A percentile compares a stretch with the other conserved stretches of the same genome.
Evolutionary conservation across 1,140 invertebrate species (phyloP).

Genomic region (Lamellibrachia luymesi): DNA sequence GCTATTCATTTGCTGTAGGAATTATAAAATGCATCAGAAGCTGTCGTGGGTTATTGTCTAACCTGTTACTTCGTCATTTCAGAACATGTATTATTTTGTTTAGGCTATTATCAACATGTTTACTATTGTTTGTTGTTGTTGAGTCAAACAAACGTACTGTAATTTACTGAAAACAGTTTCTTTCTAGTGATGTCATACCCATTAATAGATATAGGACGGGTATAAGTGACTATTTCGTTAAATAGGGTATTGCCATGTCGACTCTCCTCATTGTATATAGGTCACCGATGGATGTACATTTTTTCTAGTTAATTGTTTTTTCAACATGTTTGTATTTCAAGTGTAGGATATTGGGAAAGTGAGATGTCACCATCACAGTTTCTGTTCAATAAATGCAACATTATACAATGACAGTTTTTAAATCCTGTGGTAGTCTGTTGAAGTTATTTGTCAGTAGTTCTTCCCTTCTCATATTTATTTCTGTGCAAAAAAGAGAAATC

Average conservation of each 20-base stretch:
- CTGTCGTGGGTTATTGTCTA: neutral
- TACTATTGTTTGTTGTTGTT: neutral
- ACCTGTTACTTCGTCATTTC: neutral
- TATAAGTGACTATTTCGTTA: neutral
- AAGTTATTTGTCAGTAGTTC: neutral
- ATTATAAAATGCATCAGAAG: neutral
- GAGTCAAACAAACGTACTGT: neutral
- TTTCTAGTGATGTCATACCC: neutral
- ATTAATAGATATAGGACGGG: neutral
- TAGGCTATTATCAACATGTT: neutral
- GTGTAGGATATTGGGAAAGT: neutral
- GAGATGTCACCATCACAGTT: too few species aligned
- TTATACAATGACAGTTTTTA: neutral
- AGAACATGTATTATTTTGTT: neutral
- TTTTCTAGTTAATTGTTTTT: constrained; percentile 2
- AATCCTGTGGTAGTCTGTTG: neutral
- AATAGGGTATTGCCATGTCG: neutral
- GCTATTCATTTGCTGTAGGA: neutral
- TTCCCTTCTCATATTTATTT: neutral
- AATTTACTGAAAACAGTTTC: neutral
- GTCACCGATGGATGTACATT: neutral
- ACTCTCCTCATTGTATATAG: neutral
- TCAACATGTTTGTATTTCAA: neutral
- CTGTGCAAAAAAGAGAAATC: too few species aligned
- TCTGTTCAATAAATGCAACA: neutral